Evolutionary conservation across 2,888 invertebrate genomes (phyloP), one percentile per base, ranked within the genome.

Genomic region (Agriopis aurantiaria): DNA sequence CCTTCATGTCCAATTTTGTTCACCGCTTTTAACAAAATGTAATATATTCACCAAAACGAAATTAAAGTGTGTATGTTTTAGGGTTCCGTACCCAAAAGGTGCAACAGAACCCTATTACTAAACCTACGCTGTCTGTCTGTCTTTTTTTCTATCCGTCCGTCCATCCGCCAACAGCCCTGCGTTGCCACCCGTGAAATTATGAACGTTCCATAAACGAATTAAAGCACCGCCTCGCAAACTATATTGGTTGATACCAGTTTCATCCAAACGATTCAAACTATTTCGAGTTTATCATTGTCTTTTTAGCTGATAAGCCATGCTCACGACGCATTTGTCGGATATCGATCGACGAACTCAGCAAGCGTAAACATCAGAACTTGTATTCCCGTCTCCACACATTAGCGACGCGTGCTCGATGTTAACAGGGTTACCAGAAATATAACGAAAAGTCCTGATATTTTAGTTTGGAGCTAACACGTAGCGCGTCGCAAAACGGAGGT

Each of bases 301-400:
- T 57, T 43, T 57, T 11, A 45, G 17, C 43, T 56, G 14, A 56
- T 6, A 14, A 43, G 57, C 41, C 9, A 4, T 14, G 43, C 11
- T 57, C 45, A 7, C 11, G 43, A 43, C 8, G 4, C 4, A 3
- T n/a, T 17, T 8, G 43, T 14, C 55, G 55, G 43, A 10, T 57
- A 57, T 58, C 58, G 58, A 58, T 48, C 33, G 58, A 8, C 10
- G 46, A 10, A 12, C 4, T 45, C 43, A 46, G 14, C 53, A 46
- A 40, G 17, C 46, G 11, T 48, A 55, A 66, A 66, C 66, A 60
- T 49, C 45, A 46, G 7, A 65, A 65, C 45, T 56, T 62, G 52
- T 48, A 63, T 63, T 46, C 23, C 40, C 58, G 52, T 58, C 55
- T 58, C 48, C n/a, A 63, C 58, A 62, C 55, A 59, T 59, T 62